Evolutionary conservation across 1,140 invertebrate genomes (phyloP).

Genomic region (Lepidurus packardi): DNA sequence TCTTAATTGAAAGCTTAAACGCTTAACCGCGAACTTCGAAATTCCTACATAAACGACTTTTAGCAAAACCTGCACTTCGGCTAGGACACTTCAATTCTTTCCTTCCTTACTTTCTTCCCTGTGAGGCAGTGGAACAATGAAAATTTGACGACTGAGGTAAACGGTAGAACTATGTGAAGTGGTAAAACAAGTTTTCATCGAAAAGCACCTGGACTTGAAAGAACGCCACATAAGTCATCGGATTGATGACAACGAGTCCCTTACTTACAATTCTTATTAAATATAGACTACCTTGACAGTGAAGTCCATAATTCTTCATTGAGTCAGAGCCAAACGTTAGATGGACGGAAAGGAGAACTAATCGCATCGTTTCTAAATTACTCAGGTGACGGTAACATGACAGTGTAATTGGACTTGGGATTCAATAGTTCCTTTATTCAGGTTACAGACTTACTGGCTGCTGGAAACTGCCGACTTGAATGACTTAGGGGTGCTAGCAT

Average conservation of each 20-base stretch:
- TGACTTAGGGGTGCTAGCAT: not conserved
- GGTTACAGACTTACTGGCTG: not conserved
- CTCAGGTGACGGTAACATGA: constrained; percentile 2
- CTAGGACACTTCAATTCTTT: not conserved
- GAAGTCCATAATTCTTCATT: not conserved
- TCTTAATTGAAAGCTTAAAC: not conserved
- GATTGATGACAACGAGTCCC: not conserved
- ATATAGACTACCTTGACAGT: not conserved
- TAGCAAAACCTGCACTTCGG: not conserved
- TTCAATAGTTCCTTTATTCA: not conserved
- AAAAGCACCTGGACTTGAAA: not conserved
- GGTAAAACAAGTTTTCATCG: not conserved
- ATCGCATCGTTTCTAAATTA: not conserved
- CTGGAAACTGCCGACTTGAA: not conserved
- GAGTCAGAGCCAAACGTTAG: not conserved
- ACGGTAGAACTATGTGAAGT: not conserved
- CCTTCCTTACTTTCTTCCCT: not conserved
- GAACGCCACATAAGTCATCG: not conserved
- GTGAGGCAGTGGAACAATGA: not conserved
- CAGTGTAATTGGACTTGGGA: not conserved
- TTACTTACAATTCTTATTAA: not conserved
- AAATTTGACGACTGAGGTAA: not conserved
- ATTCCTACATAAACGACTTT: not conserved
- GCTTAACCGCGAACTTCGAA: not conserved
- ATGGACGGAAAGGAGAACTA: not conserved